Evolutionary conservation across 2,113 vertebrate species (phyloP).

Genomic region (Rhegmatorhina hoffmannsi): DNA sequence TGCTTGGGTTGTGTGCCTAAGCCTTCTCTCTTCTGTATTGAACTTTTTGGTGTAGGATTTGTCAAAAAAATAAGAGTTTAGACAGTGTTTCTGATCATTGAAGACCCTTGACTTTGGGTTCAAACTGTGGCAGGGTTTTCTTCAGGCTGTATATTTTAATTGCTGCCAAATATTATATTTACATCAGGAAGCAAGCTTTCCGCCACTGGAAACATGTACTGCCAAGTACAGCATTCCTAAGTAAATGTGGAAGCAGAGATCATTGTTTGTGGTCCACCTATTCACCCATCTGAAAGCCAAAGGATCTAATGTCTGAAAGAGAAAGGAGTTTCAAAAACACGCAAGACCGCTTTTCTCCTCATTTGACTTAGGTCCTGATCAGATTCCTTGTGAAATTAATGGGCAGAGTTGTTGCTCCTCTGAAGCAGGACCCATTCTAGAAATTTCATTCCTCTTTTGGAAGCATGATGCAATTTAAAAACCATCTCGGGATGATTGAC

Average conservation of each 20-base stretch:
- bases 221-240: slow-evolving; percentile 76
- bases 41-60: background rate
- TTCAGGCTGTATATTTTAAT: background rate
- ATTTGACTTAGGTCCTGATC: slow-evolving; percentile 14
- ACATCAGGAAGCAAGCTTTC: slow-evolving; percentile 71
- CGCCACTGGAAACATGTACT: slow-evolving; percentile 63
- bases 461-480: background rate
- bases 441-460: background rate
- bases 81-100: background rate
- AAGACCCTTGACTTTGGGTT: background rate
- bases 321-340: slow-evolving; percentile 3
- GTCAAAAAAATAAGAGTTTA: background rate
- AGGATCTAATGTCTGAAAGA: background rate
- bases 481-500: background rate
- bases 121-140: background rate
- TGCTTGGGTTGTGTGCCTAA: background rate
- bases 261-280: slow-evolving; percentile 65
- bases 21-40: background rate
- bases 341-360: slow-evolving; percentile 3
- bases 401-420: background rate
- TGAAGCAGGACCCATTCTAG: background rate
- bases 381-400: background rate
- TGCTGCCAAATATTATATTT: slow-evolving; percentile 60
- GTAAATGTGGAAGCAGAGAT: slow-evolving; percentile 64
- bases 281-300: slow-evolving; percentile 6